These are phyloP conservation scores for Drosophila pandora DNA, from an alignment of 1,140 invertebrate genomes.

Conservation along the genomic window DNA sequence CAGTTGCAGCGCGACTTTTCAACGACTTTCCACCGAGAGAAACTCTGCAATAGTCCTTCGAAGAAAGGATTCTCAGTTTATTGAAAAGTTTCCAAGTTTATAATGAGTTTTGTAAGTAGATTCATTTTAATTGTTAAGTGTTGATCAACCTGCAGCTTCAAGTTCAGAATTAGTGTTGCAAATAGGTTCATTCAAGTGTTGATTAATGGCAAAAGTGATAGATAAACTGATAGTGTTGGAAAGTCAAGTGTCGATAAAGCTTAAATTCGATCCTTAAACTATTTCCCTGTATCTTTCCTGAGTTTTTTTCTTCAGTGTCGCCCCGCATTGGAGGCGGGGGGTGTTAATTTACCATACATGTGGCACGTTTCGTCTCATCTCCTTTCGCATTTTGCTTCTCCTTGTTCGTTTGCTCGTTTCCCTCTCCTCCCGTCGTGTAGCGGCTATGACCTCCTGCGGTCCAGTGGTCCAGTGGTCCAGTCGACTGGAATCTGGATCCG, in stretches of 20 bases:
- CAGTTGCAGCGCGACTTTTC: conserved; percentile 52
- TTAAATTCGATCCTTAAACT: too few relatives aligned
- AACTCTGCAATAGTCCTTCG: not conserved
- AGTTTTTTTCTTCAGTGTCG: not conserved
- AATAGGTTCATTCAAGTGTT: too few relatives aligned
- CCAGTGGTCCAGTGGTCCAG: conserved; percentile 34
- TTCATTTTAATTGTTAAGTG: too few relatives aligned
- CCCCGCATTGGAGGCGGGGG: not conserved
- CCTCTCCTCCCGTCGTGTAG: not conserved
- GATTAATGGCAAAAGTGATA: too few relatives aligned
- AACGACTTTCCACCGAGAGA: conserved; percentile 7
- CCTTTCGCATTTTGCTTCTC: not conserved
- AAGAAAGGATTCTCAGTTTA: not conserved
- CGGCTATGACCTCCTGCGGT: conserved; percentile 53
- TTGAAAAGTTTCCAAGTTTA: not conserved
- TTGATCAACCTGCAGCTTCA: too few relatives aligned
- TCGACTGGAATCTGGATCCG: not conserved
- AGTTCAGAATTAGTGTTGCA: too few relatives aligned
- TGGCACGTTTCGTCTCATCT: conserved; percentile 30
- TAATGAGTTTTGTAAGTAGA: too few relatives aligned
- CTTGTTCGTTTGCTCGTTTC: conserved; percentile 9
- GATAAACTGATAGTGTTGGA: too few relatives aligned
- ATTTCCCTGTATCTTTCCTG: not conserved
- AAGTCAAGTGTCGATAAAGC: too few relatives aligned
- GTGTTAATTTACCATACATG: conserved; percentile 54